phyloP scores from a whole-genome alignment of 1,140 invertebrate genomes.

The Drosophila pachea region DNA sequence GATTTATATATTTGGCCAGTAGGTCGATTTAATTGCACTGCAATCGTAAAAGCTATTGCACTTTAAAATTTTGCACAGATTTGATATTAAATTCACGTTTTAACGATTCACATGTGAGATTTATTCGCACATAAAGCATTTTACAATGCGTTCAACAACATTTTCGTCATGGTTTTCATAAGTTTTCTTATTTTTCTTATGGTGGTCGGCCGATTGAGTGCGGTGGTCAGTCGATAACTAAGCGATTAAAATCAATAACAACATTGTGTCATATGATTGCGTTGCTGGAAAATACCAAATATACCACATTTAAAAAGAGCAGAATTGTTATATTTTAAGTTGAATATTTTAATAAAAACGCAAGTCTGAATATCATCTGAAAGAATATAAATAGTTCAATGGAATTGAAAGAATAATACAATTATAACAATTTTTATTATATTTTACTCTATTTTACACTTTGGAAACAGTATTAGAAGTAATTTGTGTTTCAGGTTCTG shows the following conservation, averaged over 20 bases:
- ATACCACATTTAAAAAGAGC: background rate
- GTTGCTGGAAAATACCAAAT: slow-evolving; percentile 5
- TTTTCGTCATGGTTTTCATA: slow-evolving; percentile 58
- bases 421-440: background rate
- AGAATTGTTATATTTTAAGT: too few relatives aligned
- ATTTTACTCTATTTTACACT: slow-evolving; percentile 30
- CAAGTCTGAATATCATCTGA: too few relatives aligned
- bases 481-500: slow-evolving; percentile 4
- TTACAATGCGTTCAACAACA: slow-evolving; percentile 65
- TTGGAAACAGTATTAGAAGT: slow-evolving; percentile 40
- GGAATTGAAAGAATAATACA: too few relatives aligned
- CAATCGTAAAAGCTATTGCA: slow-evolving; percentile 48
- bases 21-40: slow-evolving; percentile 50
- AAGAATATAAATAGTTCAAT: too few relatives aligned
- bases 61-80: slow-evolving; percentile 66
- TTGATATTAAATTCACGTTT: slow-evolving; percentile 57
- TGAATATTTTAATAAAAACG: too few relatives aligned
- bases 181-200: slow-evolving; percentile 58
- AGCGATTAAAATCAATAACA: background rate
- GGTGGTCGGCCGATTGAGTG: slow-evolving; percentile 41
- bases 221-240: slow-evolving; percentile 29
- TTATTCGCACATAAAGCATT: slow-evolving; percentile 60
- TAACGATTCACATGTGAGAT: slow-evolving; percentile 53
- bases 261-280: slow-evolving; percentile 17
- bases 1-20: slow-evolving; percentile 45